phyloP scores from a whole-genome alignment of 2,888 invertebrate genomes.

The Euplagia quadripunctaria region DNA sequence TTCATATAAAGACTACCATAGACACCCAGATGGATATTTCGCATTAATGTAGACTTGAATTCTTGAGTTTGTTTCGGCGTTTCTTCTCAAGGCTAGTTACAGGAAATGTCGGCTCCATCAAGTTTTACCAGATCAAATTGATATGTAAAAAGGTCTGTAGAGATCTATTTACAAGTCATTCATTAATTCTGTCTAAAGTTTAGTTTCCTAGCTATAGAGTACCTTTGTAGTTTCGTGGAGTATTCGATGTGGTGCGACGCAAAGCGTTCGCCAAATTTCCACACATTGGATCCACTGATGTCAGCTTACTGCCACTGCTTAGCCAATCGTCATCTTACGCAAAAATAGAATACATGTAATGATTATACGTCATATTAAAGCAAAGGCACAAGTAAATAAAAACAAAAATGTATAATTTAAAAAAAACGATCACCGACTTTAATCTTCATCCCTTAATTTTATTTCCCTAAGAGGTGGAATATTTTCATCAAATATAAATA shows the following conservation, averaged over 20 bases:
- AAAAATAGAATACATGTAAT: not conserved
- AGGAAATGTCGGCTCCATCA: too few relatives aligned
- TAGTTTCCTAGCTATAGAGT: not conserved
- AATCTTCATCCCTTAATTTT: too few relatives aligned
- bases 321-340: conserved; percentile 78
- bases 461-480: too few relatives aligned
- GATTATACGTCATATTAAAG: not conserved
- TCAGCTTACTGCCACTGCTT: conserved; percentile 79
- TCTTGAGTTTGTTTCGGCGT: too few relatives aligned
- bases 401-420: too few relatives aligned
- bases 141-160: not conserved
- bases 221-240: conserved; percentile 34
- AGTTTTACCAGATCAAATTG: not conserved
- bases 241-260: conserved; percentile 60
- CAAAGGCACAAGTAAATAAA: not conserved
- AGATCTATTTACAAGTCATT: not conserved
- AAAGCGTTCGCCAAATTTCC: conserved; percentile 81
- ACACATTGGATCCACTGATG: conserved; percentile 80
- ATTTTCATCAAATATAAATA: too few relatives aligned
- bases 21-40: too few relatives aligned
- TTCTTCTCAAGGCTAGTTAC: too few relatives aligned
- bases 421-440: too few relatives aligned
- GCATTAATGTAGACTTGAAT: too few relatives aligned
- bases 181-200: not conserved
- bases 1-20: too few relatives aligned